A percentile compares a stretch with the other conserved stretches of the same genome.
phyloP scores from a whole-genome alignment of 1,140 invertebrate genomes.

The Phymastichus coffea region DNA sequence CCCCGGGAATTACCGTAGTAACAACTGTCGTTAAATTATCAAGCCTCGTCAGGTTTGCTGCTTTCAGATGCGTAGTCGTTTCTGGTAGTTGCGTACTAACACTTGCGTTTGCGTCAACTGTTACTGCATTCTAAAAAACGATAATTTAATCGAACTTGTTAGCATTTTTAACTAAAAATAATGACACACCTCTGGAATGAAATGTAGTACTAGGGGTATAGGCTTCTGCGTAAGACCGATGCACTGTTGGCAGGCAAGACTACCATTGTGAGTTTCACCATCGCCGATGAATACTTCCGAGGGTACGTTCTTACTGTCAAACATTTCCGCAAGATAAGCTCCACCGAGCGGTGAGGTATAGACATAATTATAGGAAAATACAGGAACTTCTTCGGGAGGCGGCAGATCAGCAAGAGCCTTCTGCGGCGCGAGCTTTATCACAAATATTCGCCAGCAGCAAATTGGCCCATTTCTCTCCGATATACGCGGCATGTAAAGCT shows the following conservation, averaged over 20 bases:
- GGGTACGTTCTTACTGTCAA: constrained; percentile 64
- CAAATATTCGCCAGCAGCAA: constrained; percentile 80
- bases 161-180: too few relatives aligned
- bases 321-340: constrained; percentile 80
- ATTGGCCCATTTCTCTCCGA: constrained; percentile 84
- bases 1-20: not conserved
- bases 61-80: constrained; percentile 18
- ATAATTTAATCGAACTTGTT: too few relatives aligned
- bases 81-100: not conserved
- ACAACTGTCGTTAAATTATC: not conserved
- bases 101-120: constrained; percentile 23
- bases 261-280: constrained; percentile 56
- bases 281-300: constrained; percentile 69
- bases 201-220: constrained; percentile 43
- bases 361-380: constrained; percentile 73
- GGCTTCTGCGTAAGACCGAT: constrained; percentile 55
- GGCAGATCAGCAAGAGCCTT: constrained; percentile 67
- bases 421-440: constrained; percentile 69
- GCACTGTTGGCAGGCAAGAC: constrained; percentile 55
- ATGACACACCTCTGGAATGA: constrained; percentile 48
- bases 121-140: not conserved
- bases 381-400: constrained; percentile 64
- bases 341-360: constrained; percentile 64
- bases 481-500: constrained; percentile 70
- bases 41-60: constrained; percentile 19